These are phyloP conservation scores for Meandrusa payeni DNA, from an alignment of 2,888 invertebrate genomes.

Conservation along the genomic window DNA sequence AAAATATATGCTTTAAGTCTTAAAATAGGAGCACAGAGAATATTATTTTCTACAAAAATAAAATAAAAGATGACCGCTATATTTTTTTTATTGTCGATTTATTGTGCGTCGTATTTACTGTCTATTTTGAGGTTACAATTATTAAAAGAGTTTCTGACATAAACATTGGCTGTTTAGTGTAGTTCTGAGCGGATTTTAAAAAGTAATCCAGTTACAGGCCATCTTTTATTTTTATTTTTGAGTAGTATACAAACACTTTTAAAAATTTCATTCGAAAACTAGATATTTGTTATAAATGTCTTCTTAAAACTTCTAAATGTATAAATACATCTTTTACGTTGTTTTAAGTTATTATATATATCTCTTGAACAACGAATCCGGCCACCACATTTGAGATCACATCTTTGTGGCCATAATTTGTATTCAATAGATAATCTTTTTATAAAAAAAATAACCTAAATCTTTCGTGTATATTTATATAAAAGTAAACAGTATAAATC, in stretches of 20 bases:
- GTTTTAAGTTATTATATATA: background rate
- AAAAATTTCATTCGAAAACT: background rate
- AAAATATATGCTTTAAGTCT: constrained; percentile 1
- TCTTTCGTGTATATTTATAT: constrained; percentile 53
- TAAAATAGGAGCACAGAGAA: no score
- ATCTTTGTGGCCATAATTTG: constrained; percentile 54
- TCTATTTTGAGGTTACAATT: constrained; percentile 1
- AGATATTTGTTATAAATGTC: background rate
- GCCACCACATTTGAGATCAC: constrained; percentile 68
- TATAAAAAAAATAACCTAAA: constrained; percentile 36
- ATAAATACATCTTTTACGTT: background rate
- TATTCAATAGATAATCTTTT: constrained; percentile 24
- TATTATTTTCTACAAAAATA: no score
- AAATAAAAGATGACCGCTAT: no score
- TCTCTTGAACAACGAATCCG: constrained; percentile 30
- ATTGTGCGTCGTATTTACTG: no score
- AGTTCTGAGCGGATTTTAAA: constrained; percentile 33
- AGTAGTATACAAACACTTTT: background rate
- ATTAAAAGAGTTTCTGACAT: constrained; percentile 23
- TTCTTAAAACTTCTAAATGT: background rate
- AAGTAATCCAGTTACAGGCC: constrained; percentile 11
- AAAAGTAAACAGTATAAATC: constrained; percentile 56
- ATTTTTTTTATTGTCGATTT: no score
- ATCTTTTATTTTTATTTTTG: background rate
- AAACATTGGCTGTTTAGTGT: constrained; percentile 60